Conservation (phyloP, 2,797 vertebrate species). For the Cetoscarus ocellatus region DNA sequence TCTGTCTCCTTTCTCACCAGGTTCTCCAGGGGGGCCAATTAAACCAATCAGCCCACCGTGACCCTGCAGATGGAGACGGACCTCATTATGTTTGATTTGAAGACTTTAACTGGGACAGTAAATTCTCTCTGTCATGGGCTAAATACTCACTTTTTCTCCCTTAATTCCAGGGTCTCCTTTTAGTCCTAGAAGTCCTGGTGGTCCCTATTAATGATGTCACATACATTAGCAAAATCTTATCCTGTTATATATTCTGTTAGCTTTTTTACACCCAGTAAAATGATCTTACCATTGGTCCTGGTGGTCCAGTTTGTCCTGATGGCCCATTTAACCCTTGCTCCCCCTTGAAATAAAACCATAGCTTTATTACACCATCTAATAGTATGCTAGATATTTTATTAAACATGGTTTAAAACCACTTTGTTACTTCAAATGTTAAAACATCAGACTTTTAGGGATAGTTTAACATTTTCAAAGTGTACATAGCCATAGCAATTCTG, state of each 20-base stretch:
- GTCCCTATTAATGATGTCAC: constrained; percentile 83
- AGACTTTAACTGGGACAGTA: constrained; percentile 5
- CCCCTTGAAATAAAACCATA: constrained; percentile 80
- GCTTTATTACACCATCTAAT: not conserved
- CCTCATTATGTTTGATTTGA: constrained; percentile 23
- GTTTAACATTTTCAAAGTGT: too few species aligned
- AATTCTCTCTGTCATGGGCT: not conserved
- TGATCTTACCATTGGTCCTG: constrained; percentile 90
- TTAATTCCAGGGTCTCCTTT: constrained; percentile 91
- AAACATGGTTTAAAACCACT: not conserved
- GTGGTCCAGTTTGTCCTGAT: constrained; percentile 89
- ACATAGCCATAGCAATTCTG: too few species aligned
- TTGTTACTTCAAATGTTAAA: not conserved
- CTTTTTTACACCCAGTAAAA: constrained; percentile 11
- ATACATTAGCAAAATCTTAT: constrained; percentile 8
- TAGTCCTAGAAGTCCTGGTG: constrained; percentile 90
- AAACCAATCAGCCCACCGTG: constrained; percentile 92
- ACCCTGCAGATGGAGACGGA: constrained; percentile 82
- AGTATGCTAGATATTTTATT: not conserved
- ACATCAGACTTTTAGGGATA: too few species aligned
- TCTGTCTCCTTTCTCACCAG: constrained; percentile 94
- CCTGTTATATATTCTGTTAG: not conserved
- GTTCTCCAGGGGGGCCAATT: constrained; percentile 92
- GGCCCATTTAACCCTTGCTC: constrained; percentile 92
- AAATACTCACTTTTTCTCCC: constrained; percentile 91